Percentiles rank a stretch among this genome's conserved stretches.
phyloP scores from a whole-genome alignment of 1,140 invertebrate species.

The Sweltsa coloradensis region DNA sequence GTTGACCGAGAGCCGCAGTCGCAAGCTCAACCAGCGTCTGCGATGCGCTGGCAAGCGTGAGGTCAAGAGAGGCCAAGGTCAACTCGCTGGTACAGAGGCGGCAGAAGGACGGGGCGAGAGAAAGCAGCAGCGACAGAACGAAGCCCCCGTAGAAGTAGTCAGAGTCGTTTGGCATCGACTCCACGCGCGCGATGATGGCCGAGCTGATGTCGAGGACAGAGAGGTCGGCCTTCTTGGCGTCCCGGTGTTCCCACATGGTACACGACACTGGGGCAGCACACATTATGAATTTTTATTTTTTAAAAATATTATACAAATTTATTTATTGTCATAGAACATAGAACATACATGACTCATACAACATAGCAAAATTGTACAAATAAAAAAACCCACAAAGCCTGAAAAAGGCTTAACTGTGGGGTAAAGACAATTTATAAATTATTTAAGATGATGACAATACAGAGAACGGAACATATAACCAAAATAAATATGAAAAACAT shows the following conservation, averaged over 20 bases:
- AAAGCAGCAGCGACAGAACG: constrained; percentile 22
- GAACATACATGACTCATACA: too few relatives aligned
- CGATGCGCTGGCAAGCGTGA: neutral
- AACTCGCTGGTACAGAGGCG: constrained; percentile 14
- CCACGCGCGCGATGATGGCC: constrained; percentile 79
- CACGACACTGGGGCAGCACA: constrained; percentile 73
- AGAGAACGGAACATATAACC: too few relatives aligned
- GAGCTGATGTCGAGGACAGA: constrained; percentile 90
- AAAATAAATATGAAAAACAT: too few relatives aligned
- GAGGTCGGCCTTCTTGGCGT: constrained; percentile 83
- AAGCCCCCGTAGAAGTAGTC: constrained; percentile 65
- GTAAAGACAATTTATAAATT: too few relatives aligned
- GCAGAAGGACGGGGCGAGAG: constrained; percentile 23
- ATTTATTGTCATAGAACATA: too few relatives aligned
- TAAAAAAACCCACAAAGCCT: too few relatives aligned
- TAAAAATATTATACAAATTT: too few relatives aligned
- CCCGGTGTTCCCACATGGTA: constrained; percentile 82
- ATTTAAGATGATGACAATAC: too few relatives aligned
- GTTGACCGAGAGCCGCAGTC: neutral
- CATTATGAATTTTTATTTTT: too few relatives aligned
- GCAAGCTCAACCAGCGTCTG: neutral
- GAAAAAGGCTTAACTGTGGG: too few relatives aligned
- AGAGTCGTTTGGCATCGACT: constrained; percentile 64
- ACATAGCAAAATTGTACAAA: too few relatives aligned
- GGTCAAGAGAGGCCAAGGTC: neutral